Evolutionary conservation across 2,113 vertebrate genomes (phyloP).

Genomic region (Cyanoderma ruficeps): DNA sequence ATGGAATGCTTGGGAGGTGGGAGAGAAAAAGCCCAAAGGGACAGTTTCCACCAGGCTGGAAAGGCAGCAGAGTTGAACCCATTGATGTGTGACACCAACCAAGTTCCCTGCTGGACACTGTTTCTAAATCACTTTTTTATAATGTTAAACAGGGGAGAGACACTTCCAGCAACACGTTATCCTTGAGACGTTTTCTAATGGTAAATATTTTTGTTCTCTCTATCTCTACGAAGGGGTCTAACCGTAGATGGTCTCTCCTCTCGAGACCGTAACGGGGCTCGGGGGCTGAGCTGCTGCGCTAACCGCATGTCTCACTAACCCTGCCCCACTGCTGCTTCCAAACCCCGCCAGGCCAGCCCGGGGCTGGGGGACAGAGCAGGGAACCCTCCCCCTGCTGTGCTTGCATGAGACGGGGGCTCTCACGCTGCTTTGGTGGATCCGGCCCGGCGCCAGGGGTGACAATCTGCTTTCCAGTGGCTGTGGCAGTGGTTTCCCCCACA

Average conservation of each 20-base stretch:
- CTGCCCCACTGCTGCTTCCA: neutral
- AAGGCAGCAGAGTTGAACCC: neutral
- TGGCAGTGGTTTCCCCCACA: neutral
- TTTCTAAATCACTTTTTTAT: conserved; percentile 87
- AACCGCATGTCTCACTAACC: conserved; percentile 73
- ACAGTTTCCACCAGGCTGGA: neutral
- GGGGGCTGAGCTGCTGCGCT: conserved; percentile 63
- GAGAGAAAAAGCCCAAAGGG: neutral
- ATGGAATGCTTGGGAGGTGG: neutral
- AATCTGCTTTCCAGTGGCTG: neutral
- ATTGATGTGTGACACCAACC: neutral
- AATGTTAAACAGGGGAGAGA: conserved; percentile 93
- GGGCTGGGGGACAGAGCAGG: neutral
- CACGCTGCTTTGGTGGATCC: neutral
- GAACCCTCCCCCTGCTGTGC: neutral
- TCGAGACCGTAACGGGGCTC: conserved; percentile 51
- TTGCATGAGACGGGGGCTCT: conserved; percentile 14
- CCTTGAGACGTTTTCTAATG: conserved; percentile 95
- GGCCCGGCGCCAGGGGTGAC: neutral
- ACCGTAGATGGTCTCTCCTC: conserved; percentile 43
- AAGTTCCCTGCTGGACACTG: conserved; percentile 62
- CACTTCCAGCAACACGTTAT: conserved; percentile 89
- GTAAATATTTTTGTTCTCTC: conserved; percentile 90
- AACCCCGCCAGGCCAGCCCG: neutral
- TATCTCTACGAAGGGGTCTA: conserved; percentile 62